phyloP scores from a whole-genome alignment of 2,888 invertebrate genomes.

The Pseudanteris insignis region DNA sequence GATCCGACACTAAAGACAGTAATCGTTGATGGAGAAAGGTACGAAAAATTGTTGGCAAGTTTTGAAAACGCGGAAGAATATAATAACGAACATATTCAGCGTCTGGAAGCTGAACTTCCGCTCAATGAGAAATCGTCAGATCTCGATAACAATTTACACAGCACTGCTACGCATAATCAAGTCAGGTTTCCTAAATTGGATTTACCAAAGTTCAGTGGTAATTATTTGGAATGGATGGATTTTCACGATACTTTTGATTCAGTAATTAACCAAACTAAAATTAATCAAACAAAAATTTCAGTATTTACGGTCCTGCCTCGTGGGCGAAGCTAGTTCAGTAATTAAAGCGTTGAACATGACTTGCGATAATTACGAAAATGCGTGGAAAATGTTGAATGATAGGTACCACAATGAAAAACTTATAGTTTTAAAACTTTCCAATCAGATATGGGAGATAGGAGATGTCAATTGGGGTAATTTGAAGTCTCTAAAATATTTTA shows the following conservation, averaged over 20 bases:
- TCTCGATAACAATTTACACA: too few relatives aligned
- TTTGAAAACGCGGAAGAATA: background rate
- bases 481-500: background rate
- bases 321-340: constrained; percentile 5
- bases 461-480: background rate
- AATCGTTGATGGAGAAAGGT: too few relatives aligned
- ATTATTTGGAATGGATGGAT: background rate
- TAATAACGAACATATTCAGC: too few relatives aligned
- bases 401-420: constrained; percentile 2
- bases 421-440: background rate
- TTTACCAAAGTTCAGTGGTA: constrained; percentile 2
- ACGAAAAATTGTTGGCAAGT: background rate
- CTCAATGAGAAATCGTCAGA: too few relatives aligned
- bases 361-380: constrained; percentile 2
- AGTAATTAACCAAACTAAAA: background rate
- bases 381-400: constrained; percentile 2
- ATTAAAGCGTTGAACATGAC: constrained; percentile 3
- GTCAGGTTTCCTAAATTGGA: background rate
- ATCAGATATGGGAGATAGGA: background rate
- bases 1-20: too few relatives aligned
- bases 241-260: constrained; percentile 7
- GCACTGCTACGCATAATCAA: too few relatives aligned
- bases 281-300: constrained; percentile 12
- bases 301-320: constrained; percentile 1
- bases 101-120: too few relatives aligned